Conservation (phyloP, 2,113 vertebrate genomes). For the Thryonomys swinderianus region DNA sequence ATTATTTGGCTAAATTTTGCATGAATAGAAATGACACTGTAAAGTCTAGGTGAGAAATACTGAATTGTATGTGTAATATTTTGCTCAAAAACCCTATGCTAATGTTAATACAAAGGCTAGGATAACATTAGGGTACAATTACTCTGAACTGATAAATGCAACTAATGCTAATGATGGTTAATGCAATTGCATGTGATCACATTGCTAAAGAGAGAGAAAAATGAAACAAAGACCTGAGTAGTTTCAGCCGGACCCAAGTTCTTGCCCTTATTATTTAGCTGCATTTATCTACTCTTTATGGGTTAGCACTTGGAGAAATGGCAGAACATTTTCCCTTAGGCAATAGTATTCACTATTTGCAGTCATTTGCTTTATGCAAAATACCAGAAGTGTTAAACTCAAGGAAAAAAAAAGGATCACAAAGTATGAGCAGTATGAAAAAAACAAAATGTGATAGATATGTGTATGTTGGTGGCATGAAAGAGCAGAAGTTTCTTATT, state of each 20-base stretch:
- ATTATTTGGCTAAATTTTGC: neutral
- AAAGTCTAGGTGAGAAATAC: neutral
- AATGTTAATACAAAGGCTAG: neutral
- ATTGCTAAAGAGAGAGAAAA: neutral
- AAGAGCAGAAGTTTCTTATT: constrained; percentile 12
- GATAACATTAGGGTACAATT: neutral
- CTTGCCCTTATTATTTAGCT: neutral
- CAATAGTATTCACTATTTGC: neutral
- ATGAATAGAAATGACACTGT: neutral
- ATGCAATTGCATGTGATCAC: neutral
- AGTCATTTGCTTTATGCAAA: neutral
- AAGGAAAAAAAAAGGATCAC: neutral
- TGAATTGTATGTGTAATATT: neutral
- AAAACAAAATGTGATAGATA: neutral
- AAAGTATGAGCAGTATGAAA: neutral
- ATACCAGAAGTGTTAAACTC: neutral
- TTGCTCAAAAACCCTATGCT: neutral
- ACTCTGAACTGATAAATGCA: neutral
- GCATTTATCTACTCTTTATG: neutral
- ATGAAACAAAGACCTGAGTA: neutral
- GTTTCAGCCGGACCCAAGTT: neutral
- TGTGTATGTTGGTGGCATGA: neutral
- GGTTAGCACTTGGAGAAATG: neutral
- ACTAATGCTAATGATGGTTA: neutral
- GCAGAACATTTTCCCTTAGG: neutral